Percentiles rank a stretch among this genome's conserved stretches.
Conservation (phyloP, 2,888 invertebrate species). For the Nudaria mundana region DNA sequence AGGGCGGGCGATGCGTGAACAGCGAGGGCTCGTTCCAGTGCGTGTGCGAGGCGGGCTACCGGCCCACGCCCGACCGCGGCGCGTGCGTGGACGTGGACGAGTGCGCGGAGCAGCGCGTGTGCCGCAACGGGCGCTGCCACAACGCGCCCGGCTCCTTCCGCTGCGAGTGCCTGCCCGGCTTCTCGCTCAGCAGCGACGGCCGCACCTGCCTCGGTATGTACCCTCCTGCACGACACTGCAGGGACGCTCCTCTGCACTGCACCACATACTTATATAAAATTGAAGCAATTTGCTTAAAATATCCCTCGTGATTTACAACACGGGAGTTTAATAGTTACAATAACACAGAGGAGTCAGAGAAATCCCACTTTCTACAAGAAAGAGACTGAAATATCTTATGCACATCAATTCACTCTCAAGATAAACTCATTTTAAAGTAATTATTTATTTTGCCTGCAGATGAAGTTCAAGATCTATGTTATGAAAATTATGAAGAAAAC, state of each 20-base stretch:
- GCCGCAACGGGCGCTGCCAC: slow-evolving; percentile 89
- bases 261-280: no score
- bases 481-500: slow-evolving; percentile 88
- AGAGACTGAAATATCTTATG: no score
- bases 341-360: no score
- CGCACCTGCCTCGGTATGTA: slow-evolving; percentile 86
- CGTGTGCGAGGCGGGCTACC: slow-evolving; percentile 90
- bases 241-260: not conserved
- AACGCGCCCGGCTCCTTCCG: slow-evolving; percentile 90
- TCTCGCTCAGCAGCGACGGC: slow-evolving; percentile 89
- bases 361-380: no score
- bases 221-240: not conserved
- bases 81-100: slow-evolving; percentile 79
- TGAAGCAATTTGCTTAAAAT: no score
- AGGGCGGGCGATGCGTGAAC: slow-evolving; percentile 91
- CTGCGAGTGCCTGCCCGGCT: slow-evolving; percentile 90
- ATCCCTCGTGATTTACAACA: no score
- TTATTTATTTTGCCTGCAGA: slow-evolving; percentile 81
- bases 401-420: no score
- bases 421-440: no score
- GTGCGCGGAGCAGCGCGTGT: slow-evolving; percentile 87
- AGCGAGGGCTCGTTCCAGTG: slow-evolving; percentile 92
- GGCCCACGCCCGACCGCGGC: slow-evolving; percentile 75
- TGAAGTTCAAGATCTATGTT: slow-evolving; percentile 90
- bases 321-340: no score